These are phyloP conservation scores for Ophiothrix spiculata DNA, from an alignment of 35 echinoderm and acorn worm species.

Conservation along the genomic window DNA sequence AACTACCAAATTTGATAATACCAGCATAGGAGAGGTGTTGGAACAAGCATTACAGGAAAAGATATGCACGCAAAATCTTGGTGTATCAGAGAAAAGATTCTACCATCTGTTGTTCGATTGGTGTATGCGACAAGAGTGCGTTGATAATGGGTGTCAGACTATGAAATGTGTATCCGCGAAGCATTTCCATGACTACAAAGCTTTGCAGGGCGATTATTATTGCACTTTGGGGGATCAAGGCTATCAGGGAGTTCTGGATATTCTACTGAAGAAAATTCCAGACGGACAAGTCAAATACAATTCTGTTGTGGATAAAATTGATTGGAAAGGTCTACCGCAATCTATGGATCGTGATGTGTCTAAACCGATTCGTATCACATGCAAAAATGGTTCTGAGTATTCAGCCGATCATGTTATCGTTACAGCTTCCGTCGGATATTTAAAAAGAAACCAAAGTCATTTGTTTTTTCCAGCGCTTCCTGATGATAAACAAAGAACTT, in stretches of 20 bases:
- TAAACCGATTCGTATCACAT: too few species aligned
- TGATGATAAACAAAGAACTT: constrained; percentile 33
- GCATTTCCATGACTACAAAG: constrained; percentile 21
- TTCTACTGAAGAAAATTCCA: constrained; percentile 24
- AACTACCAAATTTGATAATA: background rate
- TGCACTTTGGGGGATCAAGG: constrained; percentile 26
- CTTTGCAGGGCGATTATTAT: constrained; percentile 22
- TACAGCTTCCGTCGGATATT: constrained; percentile 49
- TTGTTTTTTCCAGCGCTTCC: constrained; percentile 53
- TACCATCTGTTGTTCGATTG: constrained; percentile 17
- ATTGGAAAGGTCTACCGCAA: too few species aligned
- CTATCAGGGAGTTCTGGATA: constrained; percentile 31
- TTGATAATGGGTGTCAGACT: constrained; percentile 25
- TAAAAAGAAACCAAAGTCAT: constrained; percentile 24
- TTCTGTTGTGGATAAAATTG: too few species aligned
- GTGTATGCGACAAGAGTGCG: constrained; percentile 31
- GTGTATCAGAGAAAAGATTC: background rate
- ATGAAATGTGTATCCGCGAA: background rate
- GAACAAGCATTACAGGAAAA: background rate
- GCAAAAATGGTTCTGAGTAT: background rate
- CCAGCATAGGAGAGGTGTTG: constrained; percentile 14
- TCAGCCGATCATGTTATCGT: constrained; percentile 63
- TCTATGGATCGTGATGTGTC: too few species aligned
- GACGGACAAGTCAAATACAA: too few species aligned
- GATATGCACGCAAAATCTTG: constrained; percentile 7